Evolutionary conservation across 2,888 invertebrate species (phyloP).

Genomic region (Aricia artaxerxes): DNA sequence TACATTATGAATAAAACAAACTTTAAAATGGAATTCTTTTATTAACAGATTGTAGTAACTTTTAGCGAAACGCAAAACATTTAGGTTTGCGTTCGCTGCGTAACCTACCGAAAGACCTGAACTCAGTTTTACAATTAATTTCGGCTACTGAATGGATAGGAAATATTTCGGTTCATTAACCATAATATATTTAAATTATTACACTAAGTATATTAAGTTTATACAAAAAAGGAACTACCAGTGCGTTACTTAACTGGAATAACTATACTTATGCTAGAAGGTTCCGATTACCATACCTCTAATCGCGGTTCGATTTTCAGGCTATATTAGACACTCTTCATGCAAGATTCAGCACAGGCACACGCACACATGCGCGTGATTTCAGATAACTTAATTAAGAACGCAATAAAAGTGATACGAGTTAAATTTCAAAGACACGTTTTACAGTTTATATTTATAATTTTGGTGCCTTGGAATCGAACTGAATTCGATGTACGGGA

Average conservation of each 20-base stretch:
- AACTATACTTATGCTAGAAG: conserved; percentile 54
- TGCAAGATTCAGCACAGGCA: not conserved
- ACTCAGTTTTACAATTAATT: conserved; percentile 30
- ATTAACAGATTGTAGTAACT: conserved; percentile 73
- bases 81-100: conserved; percentile 35
- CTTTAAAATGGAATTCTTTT: conserved; percentile 66
- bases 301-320: not conserved
- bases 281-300: not conserved
- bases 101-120: conserved; percentile 33
- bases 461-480: not conserved
- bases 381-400: not conserved
- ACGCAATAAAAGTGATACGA: not conserved
- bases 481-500: not conserved
- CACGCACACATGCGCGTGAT: not conserved
- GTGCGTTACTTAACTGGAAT: conserved; percentile 66
- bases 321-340: not conserved
- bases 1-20: conserved; percentile 45
- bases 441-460: not conserved
- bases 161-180: conserved; percentile 46
- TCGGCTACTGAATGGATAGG: conserved; percentile 42
- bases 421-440: not conserved
- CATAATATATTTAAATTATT: conserved; percentile 47
- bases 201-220: conserved; percentile 55
- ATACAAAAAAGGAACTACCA: conserved; percentile 76
- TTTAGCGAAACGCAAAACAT: conserved; percentile 53